Base-by-base conservation (phyloP, 1,140 invertebrate genomes). In the Plutomurus gul region DNA sequence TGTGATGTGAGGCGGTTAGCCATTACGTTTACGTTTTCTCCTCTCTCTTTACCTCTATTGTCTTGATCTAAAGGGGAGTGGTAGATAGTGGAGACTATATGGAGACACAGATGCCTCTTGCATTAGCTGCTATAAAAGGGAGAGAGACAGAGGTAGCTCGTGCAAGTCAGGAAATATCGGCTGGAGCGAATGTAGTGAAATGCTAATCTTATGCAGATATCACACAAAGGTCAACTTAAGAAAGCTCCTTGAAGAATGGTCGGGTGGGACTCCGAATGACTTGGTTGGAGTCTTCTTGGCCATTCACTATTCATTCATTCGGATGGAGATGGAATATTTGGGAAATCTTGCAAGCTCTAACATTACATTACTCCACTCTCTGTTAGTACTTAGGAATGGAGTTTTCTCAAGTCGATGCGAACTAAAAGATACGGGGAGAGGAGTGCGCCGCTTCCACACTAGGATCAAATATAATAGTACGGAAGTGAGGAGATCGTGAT, bases 171-270 rank as follows among this genome's bases (percentile, higher is more conserved):
- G 47, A 22, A 51, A 65, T 65, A 65, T 65, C 25, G 56, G 56
- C 36, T 16, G 27, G 56, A 65, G 27, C 36, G 56, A 65, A 30
- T 65, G 56, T 33, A 65, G 56, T 65, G 56, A 65, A 65, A 65
- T 65, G 56, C 56, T 65, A 65, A 65, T 65, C 56, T 65, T 65
- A 65, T 65, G 56, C 56, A 65, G 56, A 65, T 65, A 65, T 65
- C 56, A 65, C 56, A 65, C 56, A 65, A 65, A 65, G 56, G 56
- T 65, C 56, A 65, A 65, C 56, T 65, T 65, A 65, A 65, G 56
- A 65, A 65, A 65, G 27, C 56, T 65, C 30, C 56, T 65, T 65
- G 30, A 65, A 65, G 56, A 65, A 65, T 65, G 56, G 56, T 30
- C 56, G 56, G 27, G 56, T 65, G 56, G 56, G 56, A 65, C 56